phyloP scores from a whole-genome alignment of 1,140 invertebrate genomes.

The Uloborus diversus region DNA sequence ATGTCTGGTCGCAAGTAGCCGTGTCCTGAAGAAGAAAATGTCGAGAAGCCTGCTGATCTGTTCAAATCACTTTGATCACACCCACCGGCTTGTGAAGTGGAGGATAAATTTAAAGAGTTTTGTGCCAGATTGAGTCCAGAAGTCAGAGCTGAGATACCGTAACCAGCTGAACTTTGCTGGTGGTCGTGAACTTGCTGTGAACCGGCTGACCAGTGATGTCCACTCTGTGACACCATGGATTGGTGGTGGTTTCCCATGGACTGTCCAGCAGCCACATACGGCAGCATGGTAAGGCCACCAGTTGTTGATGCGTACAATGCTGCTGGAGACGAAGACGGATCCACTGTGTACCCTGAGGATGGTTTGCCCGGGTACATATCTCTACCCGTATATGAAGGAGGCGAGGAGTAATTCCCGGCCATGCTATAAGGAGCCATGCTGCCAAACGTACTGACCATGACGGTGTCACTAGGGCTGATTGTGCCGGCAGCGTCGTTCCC shows the following conservation, averaged over 20 bases:
- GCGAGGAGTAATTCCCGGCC: conserved; percentile 50
- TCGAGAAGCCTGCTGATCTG: conserved; percentile 29
- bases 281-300: conserved; percentile 29
- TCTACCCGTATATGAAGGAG: conserved; percentile 43
- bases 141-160: conserved; percentile 39
- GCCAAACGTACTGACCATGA: conserved; percentile 56
- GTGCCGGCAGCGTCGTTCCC: not conserved
- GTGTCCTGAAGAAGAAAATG: conserved; percentile 38
- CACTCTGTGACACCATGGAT: conserved; percentile 25
- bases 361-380: conserved; percentile 48
- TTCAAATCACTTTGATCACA: conserved; percentile 42
- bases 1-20: conserved; percentile 41
- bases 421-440: conserved; percentile 57
- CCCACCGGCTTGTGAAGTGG: conserved; percentile 21
- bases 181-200: conserved; percentile 36
- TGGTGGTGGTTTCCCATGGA: conserved; percentile 41
- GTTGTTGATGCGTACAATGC: conserved; percentile 39
- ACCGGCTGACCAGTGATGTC: conserved; percentile 28
- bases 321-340: conserved; percentile 1
- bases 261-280: conserved; percentile 39
- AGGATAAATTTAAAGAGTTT: conserved; percentile 33
- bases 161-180: conserved; percentile 25
- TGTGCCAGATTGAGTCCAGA: conserved; percentile 43
- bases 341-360: conserved; percentile 16
- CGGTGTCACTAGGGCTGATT: conserved; percentile 39